Conservation (phyloP, 92 coral and sea anemone species). For the Siderastrea siderea region DNA sequence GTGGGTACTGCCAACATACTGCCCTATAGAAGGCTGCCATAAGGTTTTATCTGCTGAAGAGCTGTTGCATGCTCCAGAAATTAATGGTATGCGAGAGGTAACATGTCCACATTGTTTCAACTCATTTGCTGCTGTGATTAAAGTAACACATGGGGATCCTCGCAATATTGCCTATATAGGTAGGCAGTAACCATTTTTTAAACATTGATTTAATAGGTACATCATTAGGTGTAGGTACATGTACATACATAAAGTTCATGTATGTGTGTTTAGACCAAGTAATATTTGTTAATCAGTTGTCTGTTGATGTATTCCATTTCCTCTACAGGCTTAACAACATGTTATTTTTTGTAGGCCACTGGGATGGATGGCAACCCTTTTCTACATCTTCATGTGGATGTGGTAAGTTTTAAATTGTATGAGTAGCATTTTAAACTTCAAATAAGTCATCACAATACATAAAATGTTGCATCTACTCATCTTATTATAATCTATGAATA, state of each 20-base stretch:
- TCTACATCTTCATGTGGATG: slow-evolving; percentile 32
- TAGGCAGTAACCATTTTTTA: not conserved
- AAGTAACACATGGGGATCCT: slow-evolving; percentile 62
- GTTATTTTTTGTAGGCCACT: slow-evolving; percentile 39
- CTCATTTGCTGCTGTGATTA: slow-evolving; percentile 32
- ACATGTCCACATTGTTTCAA: slow-evolving; percentile 47
- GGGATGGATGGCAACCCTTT: slow-evolving; percentile 78
- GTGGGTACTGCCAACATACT: slow-evolving; percentile 26
- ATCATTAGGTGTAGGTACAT: not conserved
- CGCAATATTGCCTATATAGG: slow-evolving; percentile 66
- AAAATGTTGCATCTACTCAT: not conserved
- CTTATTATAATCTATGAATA: too few relatives aligned
- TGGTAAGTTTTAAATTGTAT: slow-evolving; percentile 23
- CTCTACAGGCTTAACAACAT: slow-evolving; percentile 1
- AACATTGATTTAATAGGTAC: not conserved
- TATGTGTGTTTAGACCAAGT: not conserved
- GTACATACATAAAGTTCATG: not conserved
- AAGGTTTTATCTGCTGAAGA: slow-evolving; percentile 49
- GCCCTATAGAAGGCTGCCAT: too few relatives aligned
- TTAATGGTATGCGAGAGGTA: slow-evolving; percentile 23
- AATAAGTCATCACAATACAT: not conserved
- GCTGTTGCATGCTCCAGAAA: slow-evolving; percentile 44
- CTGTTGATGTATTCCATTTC: not conserved
- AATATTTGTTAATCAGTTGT: not conserved
- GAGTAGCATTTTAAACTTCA: not conserved